A percentile compares a stretch with the other conserved stretches of the same genome.
Evolutionary conservation across 2,113 vertebrate species (phyloP).

Genomic region (Ctenomys sociabilis): DNA sequence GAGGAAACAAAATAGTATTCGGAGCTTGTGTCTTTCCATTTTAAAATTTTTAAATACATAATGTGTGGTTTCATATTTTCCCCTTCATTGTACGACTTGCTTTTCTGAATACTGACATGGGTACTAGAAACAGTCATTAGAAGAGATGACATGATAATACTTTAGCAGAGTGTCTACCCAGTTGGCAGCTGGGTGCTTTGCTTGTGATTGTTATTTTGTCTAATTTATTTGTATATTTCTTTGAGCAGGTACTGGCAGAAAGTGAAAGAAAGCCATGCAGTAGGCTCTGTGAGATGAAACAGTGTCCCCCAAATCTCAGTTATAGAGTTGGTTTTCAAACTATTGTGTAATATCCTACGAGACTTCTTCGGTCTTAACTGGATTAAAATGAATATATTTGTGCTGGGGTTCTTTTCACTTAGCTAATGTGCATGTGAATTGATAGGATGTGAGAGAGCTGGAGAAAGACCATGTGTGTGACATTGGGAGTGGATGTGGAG

Average conservation of each 20-base stretch:
- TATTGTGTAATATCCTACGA: slow-evolving; percentile 78
- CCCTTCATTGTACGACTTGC: slow-evolving; percentile 52
- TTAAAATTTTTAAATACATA: slow-evolving; percentile 14
- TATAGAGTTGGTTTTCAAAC: slow-evolving; percentile 77
- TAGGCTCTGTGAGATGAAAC: slow-evolving; percentile 73
- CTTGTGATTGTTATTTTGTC: slow-evolving; percentile 47
- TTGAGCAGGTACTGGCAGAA: slow-evolving; percentile 33
- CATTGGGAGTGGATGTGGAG: slow-evolving; percentile 34
- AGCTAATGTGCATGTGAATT: slow-evolving; percentile 81
- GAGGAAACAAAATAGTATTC: slow-evolving; percentile 42
- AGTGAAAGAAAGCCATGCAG: slow-evolving; percentile 59
- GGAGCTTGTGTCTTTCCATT: slow-evolving; percentile 8
- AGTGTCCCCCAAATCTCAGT: slow-evolving; percentile 70
- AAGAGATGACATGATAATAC: slow-evolving; percentile 59
- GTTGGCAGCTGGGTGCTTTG: slow-evolving; percentile 38
- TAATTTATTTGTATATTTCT: slow-evolving; percentile 48
- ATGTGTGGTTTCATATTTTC: slow-evolving; percentile 47
- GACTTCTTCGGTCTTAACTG: slow-evolving; percentile 81
- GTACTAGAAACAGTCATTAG: slow-evolving; percentile 58
- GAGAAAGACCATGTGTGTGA: slow-evolving; percentile 55
- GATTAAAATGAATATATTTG: slow-evolving; percentile 83
- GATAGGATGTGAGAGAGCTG: slow-evolving; percentile 51
- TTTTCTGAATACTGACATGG: slow-evolving; percentile 61
- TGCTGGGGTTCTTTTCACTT: slow-evolving; percentile 76
- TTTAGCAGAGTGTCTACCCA: slow-evolving; percentile 20